Conservation (phyloP, 2,797 vertebrate genomes). For the Sebastes taczanowskii region DNA sequence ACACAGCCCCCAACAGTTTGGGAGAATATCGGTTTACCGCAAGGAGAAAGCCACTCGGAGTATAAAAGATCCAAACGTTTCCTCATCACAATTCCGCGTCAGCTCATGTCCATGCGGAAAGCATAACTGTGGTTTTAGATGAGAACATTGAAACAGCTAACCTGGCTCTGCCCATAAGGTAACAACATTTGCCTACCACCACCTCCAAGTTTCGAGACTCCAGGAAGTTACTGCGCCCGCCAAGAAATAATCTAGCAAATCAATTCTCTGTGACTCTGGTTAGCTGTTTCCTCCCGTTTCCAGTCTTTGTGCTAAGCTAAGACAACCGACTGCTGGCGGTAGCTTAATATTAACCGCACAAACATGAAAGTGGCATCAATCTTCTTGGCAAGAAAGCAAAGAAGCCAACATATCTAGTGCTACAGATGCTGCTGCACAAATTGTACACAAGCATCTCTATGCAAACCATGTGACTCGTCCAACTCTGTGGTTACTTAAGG, state of each 20-base stretch:
- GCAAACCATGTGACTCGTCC: constrained; percentile 1
- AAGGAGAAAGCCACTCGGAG: no score
- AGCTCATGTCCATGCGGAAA: background rate
- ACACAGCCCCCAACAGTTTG: background rate
- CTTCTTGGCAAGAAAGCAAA: background rate
- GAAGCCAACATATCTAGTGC: background rate
- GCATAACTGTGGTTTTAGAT: background rate
- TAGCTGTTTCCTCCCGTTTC: background rate
- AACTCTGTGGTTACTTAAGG: background rate
- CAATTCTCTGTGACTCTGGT: background rate
- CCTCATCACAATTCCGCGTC: background rate
- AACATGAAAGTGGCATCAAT: background rate
- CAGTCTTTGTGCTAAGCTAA: no score
- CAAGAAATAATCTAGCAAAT: background rate
- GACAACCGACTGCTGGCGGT: no score
- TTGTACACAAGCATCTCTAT: background rate
- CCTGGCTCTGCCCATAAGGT: background rate
- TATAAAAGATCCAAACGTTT: background rate
- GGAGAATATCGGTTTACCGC: no score
- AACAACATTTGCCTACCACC: background rate
- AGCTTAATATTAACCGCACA: background rate
- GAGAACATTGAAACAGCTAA: background rate
- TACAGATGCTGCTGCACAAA: background rate
- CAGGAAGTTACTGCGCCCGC: background rate
- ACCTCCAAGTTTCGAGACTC: background rate